Percentiles rank a stretch among this genome's conserved stretches.
Evolutionary conservation across 1,140 invertebrate genomes (phyloP).

Genomic region (Scaptomyza hsui): DNA sequence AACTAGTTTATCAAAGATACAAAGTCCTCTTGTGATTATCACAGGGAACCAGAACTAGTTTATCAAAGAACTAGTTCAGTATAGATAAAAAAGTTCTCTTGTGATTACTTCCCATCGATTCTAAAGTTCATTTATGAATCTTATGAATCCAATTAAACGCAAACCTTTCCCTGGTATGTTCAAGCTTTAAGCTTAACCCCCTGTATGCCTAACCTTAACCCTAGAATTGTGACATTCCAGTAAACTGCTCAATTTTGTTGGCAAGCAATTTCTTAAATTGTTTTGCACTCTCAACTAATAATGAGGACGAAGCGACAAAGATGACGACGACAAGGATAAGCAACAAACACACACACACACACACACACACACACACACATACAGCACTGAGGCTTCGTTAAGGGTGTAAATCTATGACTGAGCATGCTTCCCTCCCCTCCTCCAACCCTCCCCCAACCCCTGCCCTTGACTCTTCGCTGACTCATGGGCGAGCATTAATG

Average conservation of each 20-base stretch:
- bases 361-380: not conserved
- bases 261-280: constrained; percentile 65
- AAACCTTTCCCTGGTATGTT: not conserved
- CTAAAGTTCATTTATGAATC: too few species aligned
- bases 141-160: not conserved
- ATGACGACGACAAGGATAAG: constrained; percentile 38
- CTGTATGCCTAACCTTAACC: constrained; percentile 1
- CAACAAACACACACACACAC: not conserved
- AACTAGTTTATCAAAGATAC: too few species aligned
- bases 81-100: too few species aligned
- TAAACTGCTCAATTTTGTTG: constrained; percentile 40
- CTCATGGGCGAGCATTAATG: constrained; percentile 40
- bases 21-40: too few species aligned
- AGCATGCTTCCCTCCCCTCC: not conserved
- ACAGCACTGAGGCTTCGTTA: constrained; percentile 1
- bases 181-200: not conserved
- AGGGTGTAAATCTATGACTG: not conserved
- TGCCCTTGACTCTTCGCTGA: constrained; percentile 31
- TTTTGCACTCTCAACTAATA: constrained; percentile 69
- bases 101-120: too few species aligned
- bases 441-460: not conserved
- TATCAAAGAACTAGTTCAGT: too few species aligned
- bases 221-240: not conserved
- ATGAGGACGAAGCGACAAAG: constrained; percentile 37
- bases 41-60: too few species aligned